Conservation (phyloP, 2,113 vertebrate species). For the Gambusia affinis region DNA sequence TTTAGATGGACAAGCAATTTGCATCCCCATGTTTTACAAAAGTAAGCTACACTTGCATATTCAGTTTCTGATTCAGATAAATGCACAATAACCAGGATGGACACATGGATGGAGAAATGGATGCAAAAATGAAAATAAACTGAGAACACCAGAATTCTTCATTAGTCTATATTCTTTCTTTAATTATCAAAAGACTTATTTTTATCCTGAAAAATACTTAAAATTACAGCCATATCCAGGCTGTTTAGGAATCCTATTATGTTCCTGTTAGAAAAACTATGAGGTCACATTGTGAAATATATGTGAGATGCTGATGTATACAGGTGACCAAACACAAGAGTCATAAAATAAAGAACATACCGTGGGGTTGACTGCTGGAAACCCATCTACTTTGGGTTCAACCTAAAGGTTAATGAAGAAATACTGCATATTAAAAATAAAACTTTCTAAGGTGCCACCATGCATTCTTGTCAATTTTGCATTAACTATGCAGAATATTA, state of each 20-base stretch:
- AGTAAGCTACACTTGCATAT: too few relatives aligned
- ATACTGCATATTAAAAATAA: not conserved
- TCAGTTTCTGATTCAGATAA: too few relatives aligned
- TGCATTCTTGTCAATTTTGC: not conserved
- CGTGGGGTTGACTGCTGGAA: slow-evolving; percentile 38
- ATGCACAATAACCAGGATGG: too few relatives aligned
- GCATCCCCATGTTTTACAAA: too few relatives aligned
- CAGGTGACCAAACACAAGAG: not conserved
- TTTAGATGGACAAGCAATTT: too few relatives aligned
- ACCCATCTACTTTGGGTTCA: slow-evolving; percentile 52
- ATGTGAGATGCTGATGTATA: not conserved
- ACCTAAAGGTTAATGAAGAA: slow-evolving; percentile 38
- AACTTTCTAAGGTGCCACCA: not conserved
- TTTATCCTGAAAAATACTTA: not conserved
- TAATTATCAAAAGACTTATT: not conserved
- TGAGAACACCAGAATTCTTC: not conserved
- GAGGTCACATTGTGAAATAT: not conserved
- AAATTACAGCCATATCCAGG: not conserved
- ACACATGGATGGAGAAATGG: too few relatives aligned
- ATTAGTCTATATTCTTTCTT: not conserved
- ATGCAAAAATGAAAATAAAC: too few relatives aligned
- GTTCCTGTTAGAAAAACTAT: not conserved
- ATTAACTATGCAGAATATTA: slow-evolving; percentile 1
- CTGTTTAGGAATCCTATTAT: not conserved
- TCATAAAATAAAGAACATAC: slow-evolving; percentile 45